Evolutionary conservation across 2,797 vertebrate genomes (phyloP), one percentile per base, ranked within the genome.

Genomic region (Podarcis siculus): DNA sequence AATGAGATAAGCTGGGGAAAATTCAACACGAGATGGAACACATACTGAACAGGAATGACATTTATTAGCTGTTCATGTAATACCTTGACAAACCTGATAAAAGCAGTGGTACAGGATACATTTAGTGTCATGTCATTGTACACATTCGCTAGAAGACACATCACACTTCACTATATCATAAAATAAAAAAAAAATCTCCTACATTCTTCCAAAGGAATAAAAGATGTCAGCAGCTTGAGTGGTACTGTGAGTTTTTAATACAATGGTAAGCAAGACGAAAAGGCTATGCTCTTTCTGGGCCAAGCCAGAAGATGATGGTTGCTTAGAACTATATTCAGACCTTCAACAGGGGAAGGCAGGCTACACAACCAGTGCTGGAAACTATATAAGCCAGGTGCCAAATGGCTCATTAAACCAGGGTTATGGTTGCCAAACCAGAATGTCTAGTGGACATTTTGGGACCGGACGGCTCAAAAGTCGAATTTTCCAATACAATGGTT

Each of bases 21-120:
- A 55, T 42, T 86, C 32, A 90, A 8, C 2, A 69, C 39, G 71
- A 86, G 45, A 77, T 82, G 83, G 82, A 86, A 89, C 49, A 82
- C 42, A 86, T n/a, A 76, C 78, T 67, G 72, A 89, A 66, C 32
- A 86, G 84, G 64, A 82, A 39, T 89, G 88, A 86, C 86, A 82
- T 86, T 86, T 86, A 89, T 89, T 86, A 86, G 42, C 72, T 86
- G 78, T 76, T 77, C 84, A 17, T 86, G 84, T 89, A 89, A 85
- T 90, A 10, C 30, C 5, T 17, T 87, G 30, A 81, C n/a, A 87
- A 86, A 27, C 6, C 37, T 73, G 86, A 64, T 55, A 72, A 89
- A 91, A 64, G 32, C 23, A 82, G 4, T 23, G 0, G 27, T 81
- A 87, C 55, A 76, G 69, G 75, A 87, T 85, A 81, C 64, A 76